Conservation (phyloP, 23 tunicate genomes). For the Ascidia mentula region DNA sequence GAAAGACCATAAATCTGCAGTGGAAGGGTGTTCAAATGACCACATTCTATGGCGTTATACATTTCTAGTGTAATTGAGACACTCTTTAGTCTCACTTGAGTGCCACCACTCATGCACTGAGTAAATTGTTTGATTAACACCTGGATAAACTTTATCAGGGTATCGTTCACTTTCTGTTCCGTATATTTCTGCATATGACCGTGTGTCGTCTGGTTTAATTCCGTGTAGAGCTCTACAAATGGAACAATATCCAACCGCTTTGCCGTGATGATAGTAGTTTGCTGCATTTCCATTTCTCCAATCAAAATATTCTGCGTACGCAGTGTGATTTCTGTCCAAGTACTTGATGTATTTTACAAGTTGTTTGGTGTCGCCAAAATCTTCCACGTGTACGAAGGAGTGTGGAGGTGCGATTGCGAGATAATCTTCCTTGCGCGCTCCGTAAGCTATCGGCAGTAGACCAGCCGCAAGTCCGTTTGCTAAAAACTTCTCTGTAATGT, state of each 20-base stretch:
- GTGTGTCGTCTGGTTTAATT: background rate
- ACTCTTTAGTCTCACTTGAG: background rate
- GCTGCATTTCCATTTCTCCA: background rate
- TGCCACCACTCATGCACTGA: background rate
- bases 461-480: background rate
- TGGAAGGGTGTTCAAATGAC: no score
- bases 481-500: slow-evolving; percentile 17
- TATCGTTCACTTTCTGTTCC: background rate
- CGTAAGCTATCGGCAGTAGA: slow-evolving; percentile 8
- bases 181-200: background rate
- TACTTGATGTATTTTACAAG: background rate
- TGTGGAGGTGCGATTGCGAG: slow-evolving; percentile 7
- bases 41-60: no score
- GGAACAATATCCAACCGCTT: background rate
- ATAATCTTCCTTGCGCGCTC: slow-evolving; percentile 16
- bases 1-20: no score
- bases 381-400: slow-evolving; percentile 12
- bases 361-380: background rate
- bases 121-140: background rate
- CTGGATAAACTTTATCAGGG: background rate
- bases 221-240: background rate
- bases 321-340: background rate
- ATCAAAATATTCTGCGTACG: background rate
- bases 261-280: background rate
- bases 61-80: background rate